Conservation (phyloP, 2,797 vertebrate species). For the Florisuga fusca region DNA sequence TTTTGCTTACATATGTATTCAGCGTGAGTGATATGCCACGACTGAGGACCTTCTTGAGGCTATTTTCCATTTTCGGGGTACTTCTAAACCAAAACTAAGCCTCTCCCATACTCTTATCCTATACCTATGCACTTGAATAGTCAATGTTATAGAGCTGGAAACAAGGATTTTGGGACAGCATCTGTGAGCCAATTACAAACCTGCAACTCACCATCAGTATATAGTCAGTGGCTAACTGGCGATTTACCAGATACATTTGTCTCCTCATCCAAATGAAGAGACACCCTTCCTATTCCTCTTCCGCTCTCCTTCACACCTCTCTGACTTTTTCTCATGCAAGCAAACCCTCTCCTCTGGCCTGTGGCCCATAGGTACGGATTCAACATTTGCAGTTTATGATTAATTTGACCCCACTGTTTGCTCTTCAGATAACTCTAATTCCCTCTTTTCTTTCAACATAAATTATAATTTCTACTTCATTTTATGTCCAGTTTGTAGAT, state of each 20-base stretch:
- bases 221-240: background rate
- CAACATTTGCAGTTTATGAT: background rate
- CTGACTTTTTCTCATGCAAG: background rate
- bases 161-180: background rate
- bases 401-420: background rate
- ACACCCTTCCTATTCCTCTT: background rate
- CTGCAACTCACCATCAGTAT: background rate
- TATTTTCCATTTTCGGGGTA: background rate
- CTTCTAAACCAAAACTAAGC: background rate
- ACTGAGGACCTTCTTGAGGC: background rate
- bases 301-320: background rate
- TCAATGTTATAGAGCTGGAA: background rate
- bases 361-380: background rate
- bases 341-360: background rate
- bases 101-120: background rate
- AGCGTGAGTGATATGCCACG: background rate
- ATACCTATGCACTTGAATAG: background rate
- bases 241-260: background rate
- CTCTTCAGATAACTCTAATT: background rate
- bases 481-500: background rate
- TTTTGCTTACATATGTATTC: rapidly evolving
- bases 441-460: slow-evolving; percentile 3
- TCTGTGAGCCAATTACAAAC: background rate
- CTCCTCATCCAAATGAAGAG: background rate
- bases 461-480: slow-evolving; percentile 2